Evolutionary conservation across 2,113 vertebrate species (phyloP).

Genomic region (Cariama cristata): DNA sequence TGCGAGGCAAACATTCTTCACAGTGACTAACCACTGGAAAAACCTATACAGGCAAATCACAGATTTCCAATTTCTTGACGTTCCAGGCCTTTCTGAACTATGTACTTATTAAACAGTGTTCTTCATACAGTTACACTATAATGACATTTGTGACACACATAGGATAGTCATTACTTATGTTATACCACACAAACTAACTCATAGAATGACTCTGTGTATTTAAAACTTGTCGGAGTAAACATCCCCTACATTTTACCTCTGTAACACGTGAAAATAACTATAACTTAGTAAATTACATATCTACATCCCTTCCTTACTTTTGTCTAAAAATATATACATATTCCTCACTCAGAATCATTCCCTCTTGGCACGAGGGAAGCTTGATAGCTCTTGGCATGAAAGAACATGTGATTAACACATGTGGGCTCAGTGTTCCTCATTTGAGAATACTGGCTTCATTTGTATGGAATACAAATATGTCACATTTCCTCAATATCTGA

Average conservation of each 20-base stretch:
- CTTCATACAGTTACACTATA: neutral
- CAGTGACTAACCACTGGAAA: neutral
- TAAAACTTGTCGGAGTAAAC: neutral
- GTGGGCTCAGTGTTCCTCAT: conserved; percentile 17
- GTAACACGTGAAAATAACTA: neutral
- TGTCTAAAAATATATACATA: neutral
- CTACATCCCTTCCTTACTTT: neutral
- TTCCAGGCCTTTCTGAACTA: neutral
- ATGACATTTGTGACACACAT: neutral
- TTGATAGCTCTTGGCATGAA: conserved; percentile 14
- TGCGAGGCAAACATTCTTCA: neutral
- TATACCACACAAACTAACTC: accelerated
- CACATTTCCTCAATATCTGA: conserved; percentile 47
- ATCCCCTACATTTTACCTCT: neutral
- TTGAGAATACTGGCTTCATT: conserved; percentile 20
- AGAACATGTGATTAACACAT: conserved; percentile 43
- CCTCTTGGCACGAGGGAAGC: neutral
- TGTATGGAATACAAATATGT: conserved; percentile 45
- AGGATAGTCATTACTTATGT: neutral
- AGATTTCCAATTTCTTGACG: neutral
- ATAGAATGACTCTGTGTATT: neutral
- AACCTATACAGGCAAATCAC: neutral
- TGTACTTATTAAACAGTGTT: neutral
- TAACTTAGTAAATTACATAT: neutral
- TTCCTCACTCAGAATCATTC: neutral